These are phyloP conservation scores for Taxidea taxus DNA, from an alignment of 2,113 vertebrate species.

Conservation along the genomic window DNA sequence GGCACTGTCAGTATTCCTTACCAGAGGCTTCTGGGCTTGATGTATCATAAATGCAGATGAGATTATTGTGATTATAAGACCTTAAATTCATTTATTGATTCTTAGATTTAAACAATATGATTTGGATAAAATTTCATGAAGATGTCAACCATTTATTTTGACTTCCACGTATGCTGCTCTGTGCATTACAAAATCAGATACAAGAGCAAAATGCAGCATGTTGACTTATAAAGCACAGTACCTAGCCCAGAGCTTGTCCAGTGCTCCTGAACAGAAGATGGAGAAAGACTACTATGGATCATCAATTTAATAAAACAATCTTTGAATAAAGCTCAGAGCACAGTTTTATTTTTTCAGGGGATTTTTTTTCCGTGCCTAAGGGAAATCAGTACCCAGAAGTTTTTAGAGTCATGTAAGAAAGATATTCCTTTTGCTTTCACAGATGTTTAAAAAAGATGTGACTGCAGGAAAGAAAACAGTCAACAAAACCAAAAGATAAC, in stretches of 20 bases:
- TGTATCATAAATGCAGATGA: not conserved
- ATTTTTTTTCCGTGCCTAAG: not conserved
- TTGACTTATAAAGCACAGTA: not conserved
- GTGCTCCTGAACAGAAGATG: not conserved
- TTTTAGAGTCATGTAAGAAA: not conserved
- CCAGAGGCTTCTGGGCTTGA: not conserved
- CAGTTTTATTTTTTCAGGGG: not conserved
- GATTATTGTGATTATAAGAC: not conserved
- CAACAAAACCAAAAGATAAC: too few relatives aligned
- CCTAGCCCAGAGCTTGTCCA: not conserved
- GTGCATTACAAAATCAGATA: not conserved
- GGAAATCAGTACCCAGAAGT: not conserved
- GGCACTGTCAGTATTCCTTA: not conserved
- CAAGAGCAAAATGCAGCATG: not conserved
- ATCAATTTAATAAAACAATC: slow-evolving; percentile 25
- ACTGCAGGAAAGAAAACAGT: too few relatives aligned
- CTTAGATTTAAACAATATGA: not conserved
- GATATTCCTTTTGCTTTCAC: not conserved
- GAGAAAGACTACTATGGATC: not conserved
- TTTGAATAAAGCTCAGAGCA: not conserved
- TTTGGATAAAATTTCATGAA: slow-evolving; percentile 20
- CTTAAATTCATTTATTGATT: not conserved
- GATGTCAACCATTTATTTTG: not conserved
- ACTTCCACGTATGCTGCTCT: not conserved
- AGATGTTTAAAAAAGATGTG: not conserved